Evolutionary conservation across 2,797 vertebrate species (phyloP).

Genomic region (Cryptoblepharus egeriae): DNA sequence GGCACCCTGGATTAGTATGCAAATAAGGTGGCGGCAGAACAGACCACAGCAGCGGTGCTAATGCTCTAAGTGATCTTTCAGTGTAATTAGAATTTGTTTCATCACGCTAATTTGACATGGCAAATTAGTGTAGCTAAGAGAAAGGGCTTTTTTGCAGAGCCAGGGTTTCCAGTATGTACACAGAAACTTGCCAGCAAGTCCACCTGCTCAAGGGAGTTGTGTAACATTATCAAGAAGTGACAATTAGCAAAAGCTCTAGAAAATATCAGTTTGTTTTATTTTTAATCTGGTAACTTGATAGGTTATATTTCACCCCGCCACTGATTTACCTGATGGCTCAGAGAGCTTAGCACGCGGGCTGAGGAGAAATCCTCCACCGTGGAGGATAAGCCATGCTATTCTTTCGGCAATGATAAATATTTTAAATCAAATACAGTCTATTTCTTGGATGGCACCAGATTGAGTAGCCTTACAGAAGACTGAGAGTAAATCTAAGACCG

Average conservation of each 20-base stretch:
- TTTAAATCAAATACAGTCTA: constrained; percentile 50
- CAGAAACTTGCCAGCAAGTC: constrained; percentile 62
- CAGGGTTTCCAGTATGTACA: constrained; percentile 57
- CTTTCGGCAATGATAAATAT: constrained; percentile 58
- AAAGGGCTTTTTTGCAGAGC: constrained; percentile 64
- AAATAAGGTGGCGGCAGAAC: constrained; percentile 59
- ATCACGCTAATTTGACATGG: constrained; percentile 77
- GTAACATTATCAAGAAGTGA: constrained; percentile 56
- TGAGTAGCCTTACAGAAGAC: constrained; percentile 46
- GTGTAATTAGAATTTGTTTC: constrained; percentile 79
- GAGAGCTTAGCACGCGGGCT: background rate
- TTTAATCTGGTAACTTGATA: constrained; percentile 53
- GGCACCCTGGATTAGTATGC: constrained; percentile 58
- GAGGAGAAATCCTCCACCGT: constrained; percentile 47
- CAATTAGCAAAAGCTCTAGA: constrained; percentile 68
- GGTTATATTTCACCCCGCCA: constrained; percentile 44
- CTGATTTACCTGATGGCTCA: constrained; percentile 15
- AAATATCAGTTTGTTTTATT: constrained; percentile 64
- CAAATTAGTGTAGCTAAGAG: constrained; percentile 79
- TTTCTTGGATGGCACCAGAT: constrained; percentile 18
- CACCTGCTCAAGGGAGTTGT: constrained; percentile 53
- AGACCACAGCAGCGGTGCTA: constrained; percentile 62
- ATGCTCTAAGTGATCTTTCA: constrained; percentile 72
- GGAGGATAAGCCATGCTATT: constrained; percentile 26
- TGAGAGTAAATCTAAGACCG: constrained; percentile 14